Percentiles rank a stretch among this genome's conserved stretches.
phyloP scores from a whole-genome alignment of 2,113 vertebrate genomes.

The Sceloporus undulatus region DNA sequence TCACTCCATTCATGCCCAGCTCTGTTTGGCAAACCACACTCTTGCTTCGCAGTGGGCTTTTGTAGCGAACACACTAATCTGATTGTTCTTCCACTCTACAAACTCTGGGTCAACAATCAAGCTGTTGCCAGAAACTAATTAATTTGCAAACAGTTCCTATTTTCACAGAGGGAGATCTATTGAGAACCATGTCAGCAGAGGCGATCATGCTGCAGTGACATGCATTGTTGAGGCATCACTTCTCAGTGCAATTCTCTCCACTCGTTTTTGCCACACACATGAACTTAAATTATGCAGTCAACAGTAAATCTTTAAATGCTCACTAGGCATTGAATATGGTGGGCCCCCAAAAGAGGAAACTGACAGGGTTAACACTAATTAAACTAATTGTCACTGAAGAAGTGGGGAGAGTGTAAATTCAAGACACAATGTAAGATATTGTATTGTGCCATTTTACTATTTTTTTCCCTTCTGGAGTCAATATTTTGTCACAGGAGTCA shows the following conservation, averaged over 20 bases:
- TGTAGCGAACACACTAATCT: conserved; percentile 84
- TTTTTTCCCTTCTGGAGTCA: conserved; percentile 47
- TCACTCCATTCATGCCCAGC: conserved; percentile 79
- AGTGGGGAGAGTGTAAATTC: conserved; percentile 40
- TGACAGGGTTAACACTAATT: conserved; percentile 75
- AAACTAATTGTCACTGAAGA: conserved; percentile 64
- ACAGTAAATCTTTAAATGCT: conserved; percentile 77
- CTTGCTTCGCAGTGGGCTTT: conserved; percentile 75
- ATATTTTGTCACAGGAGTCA: conserved; percentile 44
- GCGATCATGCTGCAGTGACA: conserved; percentile 80
- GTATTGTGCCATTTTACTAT: conserved; percentile 10
- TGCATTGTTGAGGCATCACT: conserved; percentile 80
- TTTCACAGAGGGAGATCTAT: conserved; percentile 85
- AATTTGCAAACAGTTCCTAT: conserved; percentile 86
- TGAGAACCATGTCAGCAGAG: conserved; percentile 81
- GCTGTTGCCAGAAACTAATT: conserved; percentile 87
- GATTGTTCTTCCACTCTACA: conserved; percentile 87
- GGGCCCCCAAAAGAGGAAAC: conserved; percentile 75
- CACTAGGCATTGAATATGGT: conserved; percentile 67
- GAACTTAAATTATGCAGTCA: conserved; percentile 81
- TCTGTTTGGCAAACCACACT: conserved; percentile 81
- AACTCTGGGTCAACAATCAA: conserved; percentile 87
- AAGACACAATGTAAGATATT: conserved; percentile 48
- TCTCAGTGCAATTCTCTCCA: conserved; percentile 78
- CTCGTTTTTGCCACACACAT: conserved; percentile 80